A percentile compares a stretch with the other conserved stretches of the same genome.
Evolutionary conservation across 2,113 vertebrate genomes (phyloP).

Genomic region (Columbina picui): DNA sequence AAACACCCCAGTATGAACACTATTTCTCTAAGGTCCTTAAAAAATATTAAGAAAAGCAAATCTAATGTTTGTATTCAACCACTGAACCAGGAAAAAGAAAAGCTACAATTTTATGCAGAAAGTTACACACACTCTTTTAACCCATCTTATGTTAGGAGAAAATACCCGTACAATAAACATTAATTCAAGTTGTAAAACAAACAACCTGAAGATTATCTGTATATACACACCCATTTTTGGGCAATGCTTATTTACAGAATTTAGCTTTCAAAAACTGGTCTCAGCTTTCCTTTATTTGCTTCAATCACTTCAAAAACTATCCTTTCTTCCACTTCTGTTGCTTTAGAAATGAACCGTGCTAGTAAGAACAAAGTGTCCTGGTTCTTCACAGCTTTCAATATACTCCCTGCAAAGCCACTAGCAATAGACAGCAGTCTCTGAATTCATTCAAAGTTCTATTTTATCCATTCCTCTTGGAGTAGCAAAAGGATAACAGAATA

Average conservation of each 20-base stretch:
- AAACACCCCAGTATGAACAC: neutral
- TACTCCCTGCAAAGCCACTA: neutral
- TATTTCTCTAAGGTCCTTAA: neutral
- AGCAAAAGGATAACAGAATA: neutral
- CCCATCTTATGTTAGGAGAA: neutral
- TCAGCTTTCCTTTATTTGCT: slow-evolving; percentile 1
- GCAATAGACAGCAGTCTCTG: neutral
- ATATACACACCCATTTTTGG: neutral
- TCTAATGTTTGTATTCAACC: neutral
- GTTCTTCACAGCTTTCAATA: slow-evolving; percentile 14
- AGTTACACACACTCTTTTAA: neutral
- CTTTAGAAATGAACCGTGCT: neutral
- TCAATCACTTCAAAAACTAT: slow-evolving; percentile 33
- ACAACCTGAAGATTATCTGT: neutral
- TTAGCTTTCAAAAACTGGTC: neutral
- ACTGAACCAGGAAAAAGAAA: neutral
- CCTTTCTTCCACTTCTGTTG: neutral
- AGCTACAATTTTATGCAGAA: neutral
- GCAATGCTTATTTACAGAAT: slow-evolving; percentile 4
- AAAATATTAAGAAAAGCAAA: neutral
- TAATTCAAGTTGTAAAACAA: neutral
- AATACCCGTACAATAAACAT: neutral
- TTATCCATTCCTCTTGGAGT: neutral
- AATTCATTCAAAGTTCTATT: neutral
- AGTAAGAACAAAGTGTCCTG: slow-evolving; percentile 1